Evolutionary conservation across 30 jellyfish, hydroid and myxozoan genomes (phyloP), one percentile per base, ranked within the genome.

Genomic region (Cassiopea xamachana): DNA sequence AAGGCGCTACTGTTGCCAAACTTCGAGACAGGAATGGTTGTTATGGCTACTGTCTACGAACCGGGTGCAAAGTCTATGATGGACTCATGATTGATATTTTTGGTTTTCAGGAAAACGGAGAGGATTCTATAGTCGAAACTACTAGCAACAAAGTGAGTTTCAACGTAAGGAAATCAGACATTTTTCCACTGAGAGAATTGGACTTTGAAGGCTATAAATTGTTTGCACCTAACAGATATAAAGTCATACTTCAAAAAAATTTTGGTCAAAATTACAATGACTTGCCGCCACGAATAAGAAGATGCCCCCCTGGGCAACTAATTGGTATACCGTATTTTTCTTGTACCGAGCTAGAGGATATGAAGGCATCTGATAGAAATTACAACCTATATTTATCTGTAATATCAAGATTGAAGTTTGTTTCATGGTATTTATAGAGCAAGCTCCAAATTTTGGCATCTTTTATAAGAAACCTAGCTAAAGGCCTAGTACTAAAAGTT

Each of bases 311-410:
- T 2, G 86, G 89, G 18, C 87, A 87, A 10, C 72, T 67, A 17
- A 58, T 89, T 46, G 98, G 98, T 19, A 19, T 92, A 15, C 99
- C 99, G 1, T 96, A 98, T 98, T 64, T 79, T 80, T 49, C 94
- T 44, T 95, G 99, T 86, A 83, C 81, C 48, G 85, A 80, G 16
- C 81, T 93, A 17, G 73, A 16, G 2, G 70, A 84, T 64, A 75
- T 92, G 86, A 27, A 88, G 27, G 19, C 86, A n/a, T 27, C 69
- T 18, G 76, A 43, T 4, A 81, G 49, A 60, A 67, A 47, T 9
- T 46, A 48, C 77, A 46, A 71, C 71, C 46, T 83, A 1, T 83
- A 83, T 70, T 18, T 60, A 6, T 68, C 92, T 48, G 60, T 27
- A 47, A 60, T 72, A 4, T 83, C 92, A 10, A 83, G 76, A 39